Evolutionary conservation across 2,888 invertebrate genomes (phyloP), one percentile per base, ranked within the genome.

Genomic region (Megastigmus dorsalis): DNA sequence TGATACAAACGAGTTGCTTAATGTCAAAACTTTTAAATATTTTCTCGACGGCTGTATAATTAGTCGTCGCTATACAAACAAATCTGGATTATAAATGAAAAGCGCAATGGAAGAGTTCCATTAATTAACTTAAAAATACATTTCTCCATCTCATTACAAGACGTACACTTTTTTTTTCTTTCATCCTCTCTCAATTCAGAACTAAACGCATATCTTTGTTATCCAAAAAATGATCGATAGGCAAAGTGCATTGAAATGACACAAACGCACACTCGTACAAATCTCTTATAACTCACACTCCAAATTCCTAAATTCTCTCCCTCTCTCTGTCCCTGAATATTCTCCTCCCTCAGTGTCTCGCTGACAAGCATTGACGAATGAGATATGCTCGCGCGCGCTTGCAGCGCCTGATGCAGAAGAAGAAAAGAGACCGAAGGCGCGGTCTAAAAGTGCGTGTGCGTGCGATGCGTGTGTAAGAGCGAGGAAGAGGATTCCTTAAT

Each of bases 401-500:
- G 15, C 43, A 43, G 18, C 18, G n/a, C n/a, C n/a, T 15, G 55
- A 28, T n/a, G 41, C 36, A 23, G 3, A 28, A 65, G 33, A 13
- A 69, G 69, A 75, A 75, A 36, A 6, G 3, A 30, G 43, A 7
- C 10, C 28, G 43, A 41, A 36, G 15, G 20, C 30, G 54, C 28
- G 38, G 3, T 9, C 33, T 33, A 7, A 36, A 18, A 26, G n/a
- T n/a, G n/a, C n/a, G n/a, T n/a, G n/a, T n/a, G n/a, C n/a, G n/a
- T n/a, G n/a, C n/a, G n/a, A n/a, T n/a, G n/a, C n/a, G n/a, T n/a
- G 33, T 30, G 48, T 33, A 2, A 52, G 62, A 43, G 36, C 7
- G 15, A 41, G n/a, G 52, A 10, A 23, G 10, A 28, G 48, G 78
- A 79, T 79, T 73, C 77, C 76, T 80, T 81, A 80, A 82, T 81